Base-by-base conservation (phyloP, 2,797 vertebrate species). In the Myotis findleyi region DNA sequence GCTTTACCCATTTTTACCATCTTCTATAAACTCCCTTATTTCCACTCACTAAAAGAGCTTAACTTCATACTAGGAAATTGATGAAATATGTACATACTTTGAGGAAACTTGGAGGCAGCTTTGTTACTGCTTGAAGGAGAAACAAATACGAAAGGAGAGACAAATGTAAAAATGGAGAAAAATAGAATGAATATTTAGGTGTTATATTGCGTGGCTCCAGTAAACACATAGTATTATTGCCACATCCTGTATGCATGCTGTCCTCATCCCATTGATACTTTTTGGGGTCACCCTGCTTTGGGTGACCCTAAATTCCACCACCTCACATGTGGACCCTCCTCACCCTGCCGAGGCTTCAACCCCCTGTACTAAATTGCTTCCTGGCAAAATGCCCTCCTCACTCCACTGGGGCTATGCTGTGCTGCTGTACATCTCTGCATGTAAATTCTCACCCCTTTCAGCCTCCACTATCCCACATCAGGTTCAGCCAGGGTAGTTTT, bases 161-260 rank as follows among this genome's bases (percentile, higher is more conserved):
- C 20, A 64, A 27, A 72, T 38, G 47, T 11, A 30, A 51, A 69
- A 83, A 53, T 3, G 7, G 9, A 64, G 53, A 59, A 44, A 47
- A 33, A 5, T n/a, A 33, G 41, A 76, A 51, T 53, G 11, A 91
- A 47, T 33, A 69, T 36, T 18, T 11, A 69, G 30, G 18, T 49
- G 2, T 49, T 77, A 49, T 1, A 44, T 6, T 53, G 5, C 17
- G 79, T 87, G 30, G 21, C 12, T 57, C 16, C 23, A 64, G 21
- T 14, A 41, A 2, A 3, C 17, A 85, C 9, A 51, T 6, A 1
- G 9, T 7, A 7, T 9, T 12, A 68, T 49, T 44, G 20, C 9
- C 7, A 30, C 5, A 87, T 2, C 1, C 11, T 18, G 1, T n/a
- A 23, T 64, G 20, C 0, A 36, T 3, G 1, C 9, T 73, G 0